A percentile compares a stretch with the other conserved stretches of the same genome.
Conservation (phyloP, 2,113 vertebrate genomes). For the Percina caprodes region DNA sequence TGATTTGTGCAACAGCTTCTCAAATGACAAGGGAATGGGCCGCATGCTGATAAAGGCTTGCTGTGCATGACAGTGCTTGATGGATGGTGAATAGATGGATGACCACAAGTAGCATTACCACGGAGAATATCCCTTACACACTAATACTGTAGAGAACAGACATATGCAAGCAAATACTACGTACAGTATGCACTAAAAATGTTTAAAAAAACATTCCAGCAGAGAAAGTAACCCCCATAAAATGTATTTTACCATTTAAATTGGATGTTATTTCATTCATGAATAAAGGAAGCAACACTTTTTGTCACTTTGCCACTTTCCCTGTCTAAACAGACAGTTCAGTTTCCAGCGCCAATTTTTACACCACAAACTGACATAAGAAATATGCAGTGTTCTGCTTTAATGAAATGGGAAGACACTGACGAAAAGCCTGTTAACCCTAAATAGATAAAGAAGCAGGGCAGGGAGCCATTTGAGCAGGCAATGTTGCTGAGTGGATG, state of each 20-base stretch:
- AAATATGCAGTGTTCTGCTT: slow-evolving; percentile 4
- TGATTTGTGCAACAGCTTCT: slow-evolving; percentile 57
- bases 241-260: background rate
- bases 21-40: slow-evolving; percentile 28
- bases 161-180: background rate
- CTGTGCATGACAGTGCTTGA: slow-evolving; percentile 23
- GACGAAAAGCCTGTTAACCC: background rate
- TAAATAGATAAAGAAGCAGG: background rate
- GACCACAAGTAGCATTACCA: slow-evolving; percentile 14
- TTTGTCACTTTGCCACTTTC: background rate
- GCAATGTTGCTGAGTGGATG: background rate
- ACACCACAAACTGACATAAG: background rate
- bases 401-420: slow-evolving; percentile 15
- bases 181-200: background rate
- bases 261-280: background rate
- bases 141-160: background rate
- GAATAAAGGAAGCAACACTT: background rate
- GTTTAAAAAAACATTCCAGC: background rate
- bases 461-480: background rate
- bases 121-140: background rate
- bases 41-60: slow-evolving; percentile 48
- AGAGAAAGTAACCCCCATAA: too few relatives aligned
- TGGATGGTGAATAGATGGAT: slow-evolving; percentile 42
- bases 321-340: background rate
- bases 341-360: background rate